A percentile compares a stretch with the other conserved stretches of the same genome.
These are phyloP conservation scores for Calycopis cecrops DNA, from an alignment of 1,140 invertebrate genomes.

Conservation along the genomic window DNA sequence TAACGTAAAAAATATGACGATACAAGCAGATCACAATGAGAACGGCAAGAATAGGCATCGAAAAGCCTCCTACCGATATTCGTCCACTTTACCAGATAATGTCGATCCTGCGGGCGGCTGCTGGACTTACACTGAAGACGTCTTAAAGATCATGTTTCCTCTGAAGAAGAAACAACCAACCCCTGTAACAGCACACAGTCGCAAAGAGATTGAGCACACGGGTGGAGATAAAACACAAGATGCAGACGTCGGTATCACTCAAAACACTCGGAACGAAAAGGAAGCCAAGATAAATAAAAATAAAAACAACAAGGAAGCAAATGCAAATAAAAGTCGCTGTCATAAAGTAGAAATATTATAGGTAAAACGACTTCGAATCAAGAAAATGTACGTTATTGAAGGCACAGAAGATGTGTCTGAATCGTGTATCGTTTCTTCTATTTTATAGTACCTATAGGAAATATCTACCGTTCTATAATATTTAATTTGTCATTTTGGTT, in stretches of 20 bases:
- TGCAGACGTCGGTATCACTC: constrained; percentile 20
- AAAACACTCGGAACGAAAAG: background rate
- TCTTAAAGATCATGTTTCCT: constrained; percentile 45
- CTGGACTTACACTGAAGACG: constrained; percentile 38
- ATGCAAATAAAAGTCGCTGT: too few species aligned
- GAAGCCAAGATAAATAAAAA: too few species aligned
- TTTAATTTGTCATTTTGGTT: too few species aligned
- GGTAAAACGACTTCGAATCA: too few species aligned
- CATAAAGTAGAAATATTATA: too few species aligned
- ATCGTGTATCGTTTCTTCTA: too few species aligned
- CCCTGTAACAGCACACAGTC: constrained; percentile 13
- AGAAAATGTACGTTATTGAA: too few species aligned
- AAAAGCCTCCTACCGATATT: constrained; percentile 11
- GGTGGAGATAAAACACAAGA: constrained; percentile 13
- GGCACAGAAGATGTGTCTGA: too few species aligned
- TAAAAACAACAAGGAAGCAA: too few species aligned
- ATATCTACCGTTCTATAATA: too few species aligned
- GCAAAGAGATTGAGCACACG: constrained; percentile 19
- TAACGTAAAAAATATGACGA: constrained; percentile 23
- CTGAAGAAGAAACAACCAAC: constrained; percentile 2
- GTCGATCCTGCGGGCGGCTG: constrained; percentile 39
- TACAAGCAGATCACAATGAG: constrained; percentile 24
- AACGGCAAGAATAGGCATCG: background rate
- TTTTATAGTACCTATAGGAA: too few species aligned
- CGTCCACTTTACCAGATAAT: constrained; percentile 16